These are phyloP conservation scores for rat (Rattus norvegicus) DNA, from an alignment of 2,113 vertebrate species.

Conservation along the genomic window DNA sequence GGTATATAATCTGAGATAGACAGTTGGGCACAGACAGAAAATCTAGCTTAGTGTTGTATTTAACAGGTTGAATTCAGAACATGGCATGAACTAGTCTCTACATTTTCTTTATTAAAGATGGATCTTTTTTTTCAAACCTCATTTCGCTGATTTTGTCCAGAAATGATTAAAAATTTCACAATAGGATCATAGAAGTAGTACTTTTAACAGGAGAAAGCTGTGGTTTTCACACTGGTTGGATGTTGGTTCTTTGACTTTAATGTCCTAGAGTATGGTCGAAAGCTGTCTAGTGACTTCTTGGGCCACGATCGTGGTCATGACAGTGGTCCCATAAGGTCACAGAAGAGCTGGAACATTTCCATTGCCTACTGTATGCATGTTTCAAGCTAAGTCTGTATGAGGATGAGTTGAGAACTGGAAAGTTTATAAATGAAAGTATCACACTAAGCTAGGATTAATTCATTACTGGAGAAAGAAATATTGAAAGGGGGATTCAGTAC, in stretches of 20 bases:
- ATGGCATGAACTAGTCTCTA: neutral
- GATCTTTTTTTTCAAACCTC: constrained; percentile 48
- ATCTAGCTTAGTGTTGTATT: neutral
- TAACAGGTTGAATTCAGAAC: constrained; percentile 38
- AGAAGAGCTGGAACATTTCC: neutral
- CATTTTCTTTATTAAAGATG: constrained; percentile 42
- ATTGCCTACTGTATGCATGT: neutral
- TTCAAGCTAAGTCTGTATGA: neutral
- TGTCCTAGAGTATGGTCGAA: neutral
- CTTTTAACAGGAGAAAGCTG: constrained; percentile 18
- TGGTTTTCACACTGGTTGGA: neutral
- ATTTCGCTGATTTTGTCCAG: neutral
- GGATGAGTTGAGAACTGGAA: neutral
- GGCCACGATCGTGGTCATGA: neutral
- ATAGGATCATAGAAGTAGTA: constrained; percentile 13
- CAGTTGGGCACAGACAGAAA: neutral
- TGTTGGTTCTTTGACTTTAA: neutral
- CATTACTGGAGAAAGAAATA: neutral
- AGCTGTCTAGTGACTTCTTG: neutral
- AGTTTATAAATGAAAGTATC: neutral
- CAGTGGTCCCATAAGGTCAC: no score
- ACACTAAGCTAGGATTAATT: neutral
- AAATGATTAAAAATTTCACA: constrained; percentile 23
- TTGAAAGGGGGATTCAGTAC: neutral
- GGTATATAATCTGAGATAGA: constrained; percentile 56